These are phyloP conservation scores for Sphaerophoria rueppellii DNA, from an alignment of 2,888 invertebrate species.

Conservation along the genomic window DNA sequence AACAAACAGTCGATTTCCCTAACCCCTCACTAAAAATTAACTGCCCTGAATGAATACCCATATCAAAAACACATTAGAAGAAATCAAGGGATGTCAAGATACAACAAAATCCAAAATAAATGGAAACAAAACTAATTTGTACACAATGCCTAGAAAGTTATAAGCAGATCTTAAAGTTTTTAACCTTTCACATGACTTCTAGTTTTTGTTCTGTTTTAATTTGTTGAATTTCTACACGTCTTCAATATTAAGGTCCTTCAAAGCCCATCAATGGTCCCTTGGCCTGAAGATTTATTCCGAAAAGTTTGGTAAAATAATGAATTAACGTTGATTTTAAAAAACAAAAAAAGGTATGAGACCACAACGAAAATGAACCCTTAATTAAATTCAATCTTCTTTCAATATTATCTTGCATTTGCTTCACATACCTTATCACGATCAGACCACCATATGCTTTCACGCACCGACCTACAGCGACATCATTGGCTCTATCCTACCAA, in stretches of 20 bases:
- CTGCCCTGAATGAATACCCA: background rate
- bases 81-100: background rate
- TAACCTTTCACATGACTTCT: background rate
- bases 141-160: constrained; percentile 45
- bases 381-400: constrained; percentile 12
- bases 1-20: background rate
- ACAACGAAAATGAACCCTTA: constrained; percentile 4
- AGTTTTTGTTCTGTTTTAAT: background rate
- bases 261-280: too few relatives aligned
- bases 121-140: constrained; percentile 25
- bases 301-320: too few relatives aligned
- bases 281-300: too few relatives aligned
- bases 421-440: background rate
- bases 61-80: constrained; percentile 32
- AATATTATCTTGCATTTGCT: background rate
- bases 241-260: too few relatives aligned
- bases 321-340: background rate
- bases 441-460: background rate
- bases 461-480: too few relatives aligned
- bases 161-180: constrained; percentile 40
- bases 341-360: background rate
- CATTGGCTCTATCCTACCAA: background rate
- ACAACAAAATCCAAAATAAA: constrained; percentile 11
- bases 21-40: background rate
- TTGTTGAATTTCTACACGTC: background rate